phyloP scores from a whole-genome alignment of 2,113 vertebrate species.

The Eurypyga helias region DNA sequence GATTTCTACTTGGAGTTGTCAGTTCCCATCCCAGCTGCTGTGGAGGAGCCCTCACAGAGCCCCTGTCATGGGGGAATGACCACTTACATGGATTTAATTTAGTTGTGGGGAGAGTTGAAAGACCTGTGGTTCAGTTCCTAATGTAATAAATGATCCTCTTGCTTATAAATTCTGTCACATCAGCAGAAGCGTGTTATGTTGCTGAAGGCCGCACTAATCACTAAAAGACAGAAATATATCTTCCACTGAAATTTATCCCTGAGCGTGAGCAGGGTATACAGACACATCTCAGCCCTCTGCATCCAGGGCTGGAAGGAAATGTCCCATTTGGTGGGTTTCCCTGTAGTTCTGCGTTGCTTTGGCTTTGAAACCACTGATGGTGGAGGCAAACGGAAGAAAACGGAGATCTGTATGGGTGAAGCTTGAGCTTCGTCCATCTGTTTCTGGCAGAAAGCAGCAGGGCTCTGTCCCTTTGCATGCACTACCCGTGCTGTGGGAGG shows the following conservation, averaged over 20 bases:
- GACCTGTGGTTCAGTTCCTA: not conserved
- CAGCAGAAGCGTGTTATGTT: not conserved
- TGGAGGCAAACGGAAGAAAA: not conserved
- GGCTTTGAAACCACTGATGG: rapidly evolving
- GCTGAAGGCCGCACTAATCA: not conserved
- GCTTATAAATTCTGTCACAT: not conserved
- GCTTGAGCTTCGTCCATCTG: not conserved
- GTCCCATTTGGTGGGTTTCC: not conserved
- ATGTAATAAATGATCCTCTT: not conserved
- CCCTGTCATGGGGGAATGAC: not conserved
- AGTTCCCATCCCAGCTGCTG: not conserved
- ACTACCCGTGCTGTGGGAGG: too few relatives aligned
- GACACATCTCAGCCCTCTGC: not conserved
- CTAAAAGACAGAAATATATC: not conserved
- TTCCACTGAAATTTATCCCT: not conserved
- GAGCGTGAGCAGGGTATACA: not conserved
- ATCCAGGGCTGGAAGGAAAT: not conserved
- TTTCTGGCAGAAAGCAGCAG: not conserved
- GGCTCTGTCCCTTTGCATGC: not conserved
- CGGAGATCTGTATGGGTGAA: not conserved
- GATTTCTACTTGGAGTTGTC: not conserved
- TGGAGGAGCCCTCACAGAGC: not conserved
- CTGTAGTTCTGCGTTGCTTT: not conserved
- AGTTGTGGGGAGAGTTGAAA: not conserved
- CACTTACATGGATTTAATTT: not conserved